A percentile compares a stretch with the other conserved stretches of the same genome.
Conservation (phyloP, 2,797 vertebrate genomes). For the Malurus splendens region DNA sequence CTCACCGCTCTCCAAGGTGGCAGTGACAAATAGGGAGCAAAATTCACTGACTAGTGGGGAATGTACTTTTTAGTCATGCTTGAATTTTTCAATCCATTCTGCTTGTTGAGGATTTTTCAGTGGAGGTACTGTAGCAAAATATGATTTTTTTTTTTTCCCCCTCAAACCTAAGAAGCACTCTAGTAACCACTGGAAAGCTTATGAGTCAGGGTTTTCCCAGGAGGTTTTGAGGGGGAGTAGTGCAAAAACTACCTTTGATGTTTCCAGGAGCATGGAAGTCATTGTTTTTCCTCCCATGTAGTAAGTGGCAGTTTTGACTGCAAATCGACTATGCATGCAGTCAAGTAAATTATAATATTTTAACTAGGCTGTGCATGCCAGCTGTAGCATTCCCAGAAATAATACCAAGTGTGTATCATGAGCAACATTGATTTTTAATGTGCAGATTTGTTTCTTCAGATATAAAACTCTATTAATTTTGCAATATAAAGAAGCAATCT, state of each 20-base stretch:
- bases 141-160: not conserved
- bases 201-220: conserved; percentile 68
- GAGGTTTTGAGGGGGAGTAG: conserved; percentile 63
- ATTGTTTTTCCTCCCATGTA: conserved; percentile 68
- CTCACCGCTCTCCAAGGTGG: conserved; percentile 90
- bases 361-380: conserved; percentile 66
- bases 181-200: conserved; percentile 66
- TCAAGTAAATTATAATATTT: conserved; percentile 74
- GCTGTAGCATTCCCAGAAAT: conserved; percentile 68
- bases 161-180: conserved; percentile 58
- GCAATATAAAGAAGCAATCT: conserved; percentile 67
- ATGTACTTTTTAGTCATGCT: conserved; percentile 98
- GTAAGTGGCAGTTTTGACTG: conserved; percentile 69
- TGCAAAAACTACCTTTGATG: conserved; percentile 69
- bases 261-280: conserved; percentile 65
- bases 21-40: conserved; percentile 98
- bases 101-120: conserved; percentile 82
- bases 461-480: conserved; percentile 69
- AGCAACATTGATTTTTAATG: conserved; percentile 71
- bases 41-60: conserved; percentile 94
- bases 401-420: conserved; percentile 65
- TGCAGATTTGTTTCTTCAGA: conserved; percentile 69
- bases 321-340: conserved; percentile 62
- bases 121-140: conserved; percentile 66
- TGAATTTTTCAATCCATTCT: conserved; percentile 90